Percentiles rank a stretch among this genome's conserved stretches.
Conservation (phyloP, 2,113 vertebrate genomes). For the Prunella fulvescens region DNA sequence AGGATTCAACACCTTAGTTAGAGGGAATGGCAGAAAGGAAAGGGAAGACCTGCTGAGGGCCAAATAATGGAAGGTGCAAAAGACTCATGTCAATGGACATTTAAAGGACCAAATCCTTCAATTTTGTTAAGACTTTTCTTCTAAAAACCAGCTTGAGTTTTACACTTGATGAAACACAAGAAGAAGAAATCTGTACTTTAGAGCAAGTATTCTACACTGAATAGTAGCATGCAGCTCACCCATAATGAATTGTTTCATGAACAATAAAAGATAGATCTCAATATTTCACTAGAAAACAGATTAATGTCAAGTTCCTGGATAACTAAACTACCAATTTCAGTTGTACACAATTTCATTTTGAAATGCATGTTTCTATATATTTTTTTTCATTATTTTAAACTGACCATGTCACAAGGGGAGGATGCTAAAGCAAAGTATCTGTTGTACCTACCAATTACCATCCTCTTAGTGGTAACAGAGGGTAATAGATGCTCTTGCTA, state of each 20-base stretch:
- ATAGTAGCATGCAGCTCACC: background rate
- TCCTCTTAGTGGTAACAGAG: background rate
- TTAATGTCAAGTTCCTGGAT: background rate
- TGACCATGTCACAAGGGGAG: background rate
- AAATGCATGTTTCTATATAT: background rate
- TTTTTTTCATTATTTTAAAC: background rate
- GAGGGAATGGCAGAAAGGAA: background rate
- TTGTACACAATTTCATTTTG: background rate
- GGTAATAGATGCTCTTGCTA: background rate
- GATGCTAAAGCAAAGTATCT: background rate
- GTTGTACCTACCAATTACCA: background rate
- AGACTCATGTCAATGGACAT: background rate
- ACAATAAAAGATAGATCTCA: background rate
- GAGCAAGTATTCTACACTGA: background rate
- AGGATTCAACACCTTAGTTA: background rate
- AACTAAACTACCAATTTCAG: background rate
- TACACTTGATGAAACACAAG: background rate
- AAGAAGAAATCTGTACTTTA: background rate
- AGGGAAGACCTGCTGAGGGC: background rate
- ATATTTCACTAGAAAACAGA: background rate
- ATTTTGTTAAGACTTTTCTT: background rate
- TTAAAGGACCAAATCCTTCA: background rate
- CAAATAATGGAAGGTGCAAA: background rate
- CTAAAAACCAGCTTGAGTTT: background rate
- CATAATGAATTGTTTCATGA: background rate